A percentile compares a stretch with the other conserved stretches of the same genome.
phyloP scores from a whole-genome alignment of 2,888 invertebrate species.

The Minunthozetes semirufus region DNA sequence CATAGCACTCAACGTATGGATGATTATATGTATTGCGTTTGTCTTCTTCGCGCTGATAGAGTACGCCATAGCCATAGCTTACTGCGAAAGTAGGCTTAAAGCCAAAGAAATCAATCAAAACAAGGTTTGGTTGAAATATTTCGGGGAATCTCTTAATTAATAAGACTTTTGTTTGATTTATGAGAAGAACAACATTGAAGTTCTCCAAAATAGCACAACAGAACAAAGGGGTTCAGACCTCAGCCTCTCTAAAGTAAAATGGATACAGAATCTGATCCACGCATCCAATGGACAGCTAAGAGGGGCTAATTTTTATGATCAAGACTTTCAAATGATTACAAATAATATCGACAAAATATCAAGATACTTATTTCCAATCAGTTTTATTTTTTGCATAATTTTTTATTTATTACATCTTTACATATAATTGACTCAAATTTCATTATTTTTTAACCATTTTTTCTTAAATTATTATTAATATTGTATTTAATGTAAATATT shows the following conservation, averaged over 20 bases:
- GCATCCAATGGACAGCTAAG: no score
- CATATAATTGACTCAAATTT: no score
- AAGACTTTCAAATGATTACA: no score
- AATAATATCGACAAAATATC: neutral
- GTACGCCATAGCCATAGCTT: slow-evolving; percentile 41
- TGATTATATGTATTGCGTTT: slow-evolving; percentile 44
- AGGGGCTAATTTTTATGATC: no score
- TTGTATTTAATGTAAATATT: no score
- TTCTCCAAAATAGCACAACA: neutral
- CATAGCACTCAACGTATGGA: slow-evolving; percentile 44
- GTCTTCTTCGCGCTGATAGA: slow-evolving; percentile 44
- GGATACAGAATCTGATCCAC: neutral
- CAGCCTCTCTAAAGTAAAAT: neutral
- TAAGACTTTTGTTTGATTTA: no score
- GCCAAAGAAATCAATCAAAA: neutral
- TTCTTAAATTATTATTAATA: no score
- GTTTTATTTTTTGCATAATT: neutral
- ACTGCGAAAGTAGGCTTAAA: neutral
- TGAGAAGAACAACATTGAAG: no score
- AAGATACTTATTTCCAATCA: no score
- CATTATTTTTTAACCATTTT: no score
- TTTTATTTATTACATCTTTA: neutral
- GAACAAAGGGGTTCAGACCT: neutral
- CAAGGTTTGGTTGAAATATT: no score
- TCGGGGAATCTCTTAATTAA: neutral